These are phyloP conservation scores for Macropis europaea DNA, from an alignment of 2,888 invertebrate genomes.

Conservation along the genomic window DNA sequence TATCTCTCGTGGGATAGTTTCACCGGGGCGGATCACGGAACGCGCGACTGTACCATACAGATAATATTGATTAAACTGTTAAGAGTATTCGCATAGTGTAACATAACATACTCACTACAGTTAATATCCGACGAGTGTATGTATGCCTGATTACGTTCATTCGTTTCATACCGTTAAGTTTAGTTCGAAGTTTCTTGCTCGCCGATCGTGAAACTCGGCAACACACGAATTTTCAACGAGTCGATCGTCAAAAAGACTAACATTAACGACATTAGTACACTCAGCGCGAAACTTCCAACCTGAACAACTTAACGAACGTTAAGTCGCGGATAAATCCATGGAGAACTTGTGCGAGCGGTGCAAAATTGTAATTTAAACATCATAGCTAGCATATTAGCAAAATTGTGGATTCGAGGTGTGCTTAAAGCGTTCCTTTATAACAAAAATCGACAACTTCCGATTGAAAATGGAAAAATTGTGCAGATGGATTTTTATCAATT, in stretches of 20 bases:
- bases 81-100: constrained; percentile 67
- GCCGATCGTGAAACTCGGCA: constrained; percentile 13
- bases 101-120: constrained; percentile 71
- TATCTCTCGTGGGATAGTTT: constrained; percentile 46
- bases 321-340: too few species aligned
- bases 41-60: constrained; percentile 69
- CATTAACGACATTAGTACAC: too few species aligned
- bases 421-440: neutral
- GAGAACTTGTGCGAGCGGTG: neutral
- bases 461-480: too few species aligned
- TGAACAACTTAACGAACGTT: too few species aligned
- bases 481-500: too few species aligned
- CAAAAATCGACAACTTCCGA: too few species aligned
- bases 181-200: constrained; percentile 34
- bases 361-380: constrained; percentile 4
- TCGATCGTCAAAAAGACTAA: too few species aligned
- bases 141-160: constrained; percentile 52
- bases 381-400: neutral
- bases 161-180: constrained; percentile 64
- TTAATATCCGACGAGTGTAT: constrained; percentile 44
- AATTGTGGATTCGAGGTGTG: neutral
- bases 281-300: too few species aligned
- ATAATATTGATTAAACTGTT: constrained; percentile 66
- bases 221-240: neutral
- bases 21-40: constrained; percentile 46